Evolutionary conservation across 2,888 invertebrate species (phyloP), one percentile per base, ranked within the genome.

Genomic region (Netelia fuscicornis): DNA sequence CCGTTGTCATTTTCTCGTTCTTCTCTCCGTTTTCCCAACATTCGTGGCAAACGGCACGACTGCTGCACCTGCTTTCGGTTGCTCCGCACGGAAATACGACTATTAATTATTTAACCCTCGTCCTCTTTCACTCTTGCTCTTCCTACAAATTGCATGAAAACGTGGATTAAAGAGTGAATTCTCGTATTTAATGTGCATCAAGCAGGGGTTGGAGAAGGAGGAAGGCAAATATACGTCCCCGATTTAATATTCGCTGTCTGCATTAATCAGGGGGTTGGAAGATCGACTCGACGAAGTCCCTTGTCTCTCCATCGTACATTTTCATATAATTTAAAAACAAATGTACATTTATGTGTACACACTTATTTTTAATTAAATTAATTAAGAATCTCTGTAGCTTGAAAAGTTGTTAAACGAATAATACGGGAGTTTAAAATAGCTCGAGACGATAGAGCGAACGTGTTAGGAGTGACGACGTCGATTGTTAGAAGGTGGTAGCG

Each of bases 31-130:
- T 54, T 64, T 8, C 10, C 30, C 54, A 52, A 54, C 48, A 48
- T 48, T 13, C 79, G 48, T 25, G 54, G 58, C 48, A 71, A 62
- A 17, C 48, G 30, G 13, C 48, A 10, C 30, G 17, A 25, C 44
- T 3, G 64, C 76, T 76, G 54, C 64, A 44, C 68, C 65, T 17
- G 11, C 1, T 42, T 48, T 48, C 11, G 60, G n/a, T 62, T 23
- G 48, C 68, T 42, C 30, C 17, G 6, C 52, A 44, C 64, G 79
- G 71, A 79, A 79, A 79, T 72, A 71, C 75, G 64, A 37, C 64
- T 42, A 56, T 65, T 54, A 65, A 67, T 77, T 67, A 77, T 77
- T 77, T 64, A 25, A 77, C 58, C 67, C 44, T 9, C 58, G 2
- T 6, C n/a, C 58, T 58, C 20, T 58, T 17, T 58, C 58, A 17